phyloP scores from a whole-genome alignment of 2,888 invertebrate species.

The Perithous albicinctus region DNA sequence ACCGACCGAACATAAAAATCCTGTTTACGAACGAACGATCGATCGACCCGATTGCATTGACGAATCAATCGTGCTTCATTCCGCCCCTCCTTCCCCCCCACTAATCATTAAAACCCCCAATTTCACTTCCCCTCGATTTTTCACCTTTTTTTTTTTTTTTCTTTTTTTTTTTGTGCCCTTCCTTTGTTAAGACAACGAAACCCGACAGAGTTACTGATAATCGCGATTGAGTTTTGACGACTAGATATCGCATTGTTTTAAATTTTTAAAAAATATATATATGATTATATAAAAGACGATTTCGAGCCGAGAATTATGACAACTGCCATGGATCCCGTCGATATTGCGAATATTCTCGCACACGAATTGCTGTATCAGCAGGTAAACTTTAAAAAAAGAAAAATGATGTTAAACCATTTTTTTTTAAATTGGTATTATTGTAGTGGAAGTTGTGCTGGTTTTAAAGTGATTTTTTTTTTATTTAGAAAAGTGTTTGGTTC shows the following conservation, averaged over 20 bases:
- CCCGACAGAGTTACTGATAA: background rate
- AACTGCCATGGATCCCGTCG: conserved; percentile 90
- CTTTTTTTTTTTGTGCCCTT: background rate
- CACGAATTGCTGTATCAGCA: conserved; percentile 94
- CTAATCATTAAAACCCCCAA: too few relatives aligned
- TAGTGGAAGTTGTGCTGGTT: too few relatives aligned
- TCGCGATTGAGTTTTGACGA: background rate
- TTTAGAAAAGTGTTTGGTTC: too few relatives aligned
- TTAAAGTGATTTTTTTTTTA: too few relatives aligned
- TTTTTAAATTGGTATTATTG: too few relatives aligned
- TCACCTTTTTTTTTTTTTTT: background rate
- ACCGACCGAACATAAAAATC: conserved; percentile 62
- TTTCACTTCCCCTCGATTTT: conserved; percentile 1
- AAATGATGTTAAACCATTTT: too few relatives aligned
- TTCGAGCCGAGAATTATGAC: conserved; percentile 75
- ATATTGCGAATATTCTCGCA: conserved; percentile 93
- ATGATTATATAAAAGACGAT: conserved; percentile 65
- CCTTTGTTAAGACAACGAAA: background rate
- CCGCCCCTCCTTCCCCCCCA: too few relatives aligned
- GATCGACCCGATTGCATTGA: conserved; percentile 72
- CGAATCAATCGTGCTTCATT: conserved; percentile 53
- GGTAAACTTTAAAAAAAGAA: conserved; percentile 85
- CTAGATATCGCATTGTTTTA: background rate
- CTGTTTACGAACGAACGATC: conserved; percentile 79
- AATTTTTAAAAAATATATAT: background rate